These are phyloP conservation scores for Tinamus major DNA, from an alignment of 2,797 vertebrate species.

Conservation along the genomic window DNA sequence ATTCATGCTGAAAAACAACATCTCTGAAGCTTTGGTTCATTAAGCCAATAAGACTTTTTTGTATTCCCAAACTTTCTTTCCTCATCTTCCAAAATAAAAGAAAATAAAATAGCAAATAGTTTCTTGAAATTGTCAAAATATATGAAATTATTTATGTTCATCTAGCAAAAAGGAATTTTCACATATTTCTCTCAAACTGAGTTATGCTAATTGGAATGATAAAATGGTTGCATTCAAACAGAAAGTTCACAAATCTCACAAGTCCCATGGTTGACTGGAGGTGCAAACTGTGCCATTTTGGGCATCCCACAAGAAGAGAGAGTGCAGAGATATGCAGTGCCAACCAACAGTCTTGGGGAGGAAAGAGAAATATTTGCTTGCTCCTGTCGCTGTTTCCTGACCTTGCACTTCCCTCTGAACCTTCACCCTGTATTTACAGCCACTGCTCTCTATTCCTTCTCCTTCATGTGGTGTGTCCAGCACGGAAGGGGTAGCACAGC, in stretches of 20 bases:
- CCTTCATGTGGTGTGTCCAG: no score
- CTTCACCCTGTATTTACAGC: no score
- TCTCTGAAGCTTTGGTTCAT: background rate
- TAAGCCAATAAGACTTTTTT: background rate
- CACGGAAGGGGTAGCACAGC: fast-evolving
- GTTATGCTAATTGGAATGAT: background rate
- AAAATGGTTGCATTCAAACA: background rate
- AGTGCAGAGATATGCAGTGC: fast-evolving
- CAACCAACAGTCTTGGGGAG: background rate
- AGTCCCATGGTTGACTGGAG: background rate
- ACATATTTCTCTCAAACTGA: background rate
- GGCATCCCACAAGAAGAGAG: background rate
- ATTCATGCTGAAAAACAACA: background rate
- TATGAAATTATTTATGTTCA: background rate
- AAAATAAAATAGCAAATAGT: background rate
- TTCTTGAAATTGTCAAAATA: background rate
- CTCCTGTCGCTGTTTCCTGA: background rate
- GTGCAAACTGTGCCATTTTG: background rate
- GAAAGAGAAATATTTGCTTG: background rate
- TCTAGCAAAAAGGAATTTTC: background rate
- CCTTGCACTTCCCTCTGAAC: background rate
- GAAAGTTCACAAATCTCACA: background rate
- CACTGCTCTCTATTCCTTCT: no score
- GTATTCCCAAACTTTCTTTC: background rate
- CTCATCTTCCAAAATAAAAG: background rate